phyloP scores from a whole-genome alignment of 2,888 invertebrate genomes.

The Hypena proboscidalis region DNA sequence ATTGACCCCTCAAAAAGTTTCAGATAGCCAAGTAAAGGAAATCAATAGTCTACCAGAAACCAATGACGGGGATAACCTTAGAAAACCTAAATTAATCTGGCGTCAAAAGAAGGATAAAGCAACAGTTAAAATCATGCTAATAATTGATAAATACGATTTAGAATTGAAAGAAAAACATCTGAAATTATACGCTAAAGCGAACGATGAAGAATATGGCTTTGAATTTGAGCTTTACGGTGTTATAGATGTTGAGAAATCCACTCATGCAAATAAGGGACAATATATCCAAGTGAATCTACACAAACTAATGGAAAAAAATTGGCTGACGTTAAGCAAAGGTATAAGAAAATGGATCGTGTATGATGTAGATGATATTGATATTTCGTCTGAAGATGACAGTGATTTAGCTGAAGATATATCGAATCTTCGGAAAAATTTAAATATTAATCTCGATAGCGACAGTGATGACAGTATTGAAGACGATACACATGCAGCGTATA shows the following conservation, averaged over 20 bases:
- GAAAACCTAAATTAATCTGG: conserved; percentile 65
- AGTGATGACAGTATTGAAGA: conserved; percentile 52
- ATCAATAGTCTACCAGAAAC: background rate
- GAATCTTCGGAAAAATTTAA: conserved; percentile 38
- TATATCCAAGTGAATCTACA: conserved; percentile 65
- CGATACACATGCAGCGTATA: conserved; percentile 18
- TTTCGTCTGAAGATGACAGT: conserved; percentile 65
- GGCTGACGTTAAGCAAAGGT: conserved; percentile 63
- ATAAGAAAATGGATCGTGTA: conserved; percentile 70
- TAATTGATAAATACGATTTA: conserved; percentile 63
- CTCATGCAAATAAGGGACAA: conserved; percentile 68
- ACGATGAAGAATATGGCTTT: conserved; percentile 65
- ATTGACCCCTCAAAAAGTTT: background rate
- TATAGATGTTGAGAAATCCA: conserved; percentile 49
- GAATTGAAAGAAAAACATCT: conserved; percentile 54
- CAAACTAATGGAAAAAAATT: conserved; percentile 62
- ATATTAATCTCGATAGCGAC: conserved; percentile 46
- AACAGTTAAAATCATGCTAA: conserved; percentile 65
- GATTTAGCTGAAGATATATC: conserved; percentile 28
- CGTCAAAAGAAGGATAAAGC: conserved; percentile 60
- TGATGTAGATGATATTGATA: conserved; percentile 64
- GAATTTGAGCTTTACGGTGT: conserved; percentile 70
- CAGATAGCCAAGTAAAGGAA: background rate
- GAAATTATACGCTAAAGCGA: conserved; percentile 54
- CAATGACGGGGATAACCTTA: conserved; percentile 8